Conservation (phyloP, 2,113 vertebrate species). For the Myotis davidii region DNA sequence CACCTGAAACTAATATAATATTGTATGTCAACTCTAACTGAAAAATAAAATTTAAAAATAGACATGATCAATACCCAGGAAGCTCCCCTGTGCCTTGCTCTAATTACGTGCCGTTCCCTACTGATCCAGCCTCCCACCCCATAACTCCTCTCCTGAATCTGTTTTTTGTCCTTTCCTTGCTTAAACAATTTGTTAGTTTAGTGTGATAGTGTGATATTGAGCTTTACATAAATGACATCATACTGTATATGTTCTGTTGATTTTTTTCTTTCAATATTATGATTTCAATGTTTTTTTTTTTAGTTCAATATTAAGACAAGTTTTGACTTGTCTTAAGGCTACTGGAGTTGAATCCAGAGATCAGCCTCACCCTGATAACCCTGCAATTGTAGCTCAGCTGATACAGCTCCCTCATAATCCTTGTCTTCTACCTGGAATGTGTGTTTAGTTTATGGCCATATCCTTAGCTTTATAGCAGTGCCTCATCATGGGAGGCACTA, state of each 20-base stretch:
- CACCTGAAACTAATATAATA: not conserved
- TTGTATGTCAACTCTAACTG: not conserved
- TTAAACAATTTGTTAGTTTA: not conserved
- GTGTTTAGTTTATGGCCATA: not conserved
- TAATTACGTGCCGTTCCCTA: too few species aligned
- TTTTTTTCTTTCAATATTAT: not conserved
- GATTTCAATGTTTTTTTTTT: not conserved
- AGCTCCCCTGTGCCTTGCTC: not conserved
- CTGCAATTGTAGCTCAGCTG: not conserved
- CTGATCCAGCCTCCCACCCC: too few species aligned
- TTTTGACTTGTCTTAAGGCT: not conserved
- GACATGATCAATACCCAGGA: not conserved
- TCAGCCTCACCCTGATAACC: not conserved
- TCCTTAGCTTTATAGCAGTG: not conserved
- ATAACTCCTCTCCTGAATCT: not conserved
- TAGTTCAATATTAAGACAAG: not conserved
- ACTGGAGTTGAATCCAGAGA: not conserved
- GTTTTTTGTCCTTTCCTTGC: not conserved
- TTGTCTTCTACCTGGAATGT: not conserved
- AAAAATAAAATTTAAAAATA: not conserved
- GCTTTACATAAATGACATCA: not conserved
- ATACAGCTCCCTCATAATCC: not conserved
- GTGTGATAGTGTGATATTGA: not conserved
- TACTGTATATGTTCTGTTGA: not conserved
- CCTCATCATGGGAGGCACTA: not conserved